Base-by-base conservation (phyloP, 2,888 invertebrate genomes). In the Proisotoma minuta region DNA sequence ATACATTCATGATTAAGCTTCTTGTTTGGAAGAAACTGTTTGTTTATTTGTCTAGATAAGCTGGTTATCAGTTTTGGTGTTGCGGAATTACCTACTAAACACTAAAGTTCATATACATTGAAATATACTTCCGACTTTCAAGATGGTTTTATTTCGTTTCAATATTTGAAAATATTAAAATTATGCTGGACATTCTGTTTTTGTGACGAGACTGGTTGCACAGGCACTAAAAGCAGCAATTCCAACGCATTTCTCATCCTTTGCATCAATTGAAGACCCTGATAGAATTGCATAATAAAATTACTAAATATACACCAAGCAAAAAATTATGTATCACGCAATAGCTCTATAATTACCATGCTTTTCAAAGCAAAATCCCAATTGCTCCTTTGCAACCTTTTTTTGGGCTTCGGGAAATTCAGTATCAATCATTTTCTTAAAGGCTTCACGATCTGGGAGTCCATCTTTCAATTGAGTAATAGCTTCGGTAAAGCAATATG, bases 221-320 rank as follows among this genome's bases (percentile, higher is more conserved):
- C 68, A 68, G 20, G 51, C 48, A 47, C 64, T 68, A 24, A 65
- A 68, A 12, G 62, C 62, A 22, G 68, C 68, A n/a, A 63, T 59
- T 5, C 43, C 34, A 12, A 51, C 24, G 39, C 68, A 68, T n/a
- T 60, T 60, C 39, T 60, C 49, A 28, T 67, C 67, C 39, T 49
- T 54, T 27, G 59, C 52, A 54, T 64, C 64, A 51, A 67, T 62
- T 3, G 57, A 60, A 34, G 43, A 64, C 62, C 2, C 27, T 39
- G 27, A 39, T 43, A n/a, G n/a, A 18, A 51, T 27, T 22, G 22
- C 12, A 50, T 51, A 23, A 23, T 23, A 23, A 51, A 5, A 48
- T 18, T 5, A 15, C 5, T 20, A 48, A 20, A 20, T 18, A 48
- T 5, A 20, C 8, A 12, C 5, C n/a, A 20, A 48, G 8, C n/a